Evolutionary conservation across 2,888 invertebrate species (phyloP), one percentile per base, ranked within the genome.

Genomic region (Synergus itoensis): DNA sequence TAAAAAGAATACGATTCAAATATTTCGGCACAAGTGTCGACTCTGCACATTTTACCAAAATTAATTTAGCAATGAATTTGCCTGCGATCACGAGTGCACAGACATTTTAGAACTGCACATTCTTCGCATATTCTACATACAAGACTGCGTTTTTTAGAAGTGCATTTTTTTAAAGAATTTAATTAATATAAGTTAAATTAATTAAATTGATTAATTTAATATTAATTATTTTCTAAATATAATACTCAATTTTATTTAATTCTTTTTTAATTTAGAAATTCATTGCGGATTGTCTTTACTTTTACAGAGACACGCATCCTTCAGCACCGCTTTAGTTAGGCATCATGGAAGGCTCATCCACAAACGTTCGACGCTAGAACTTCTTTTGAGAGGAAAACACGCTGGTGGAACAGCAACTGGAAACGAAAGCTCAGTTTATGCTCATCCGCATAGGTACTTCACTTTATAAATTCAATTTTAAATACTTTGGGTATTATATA

Each of bases 341-440:
- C 96, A 97, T 81, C 97, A 98, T 87, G 96, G 97, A 4, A 94
- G 97, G 81, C 94, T 96, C 85, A 95, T 96, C 83, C 99, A 98
- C 93, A 97, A 97, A 93, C 95, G 97, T 75, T 97, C 97, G 64
- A 99, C 99, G 0, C 93, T 98, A 79, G 98, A 98, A 92, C 96
- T 99, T 86, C 94, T 99, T 86, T 96, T 97, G 93, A 95, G 97
- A 80, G 98, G 97, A 0, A 96, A 97, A 89, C 93, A 96, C 88
- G 94, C 94, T 67, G 90, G 92, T 40, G 91, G 92, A 73, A 93
- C 92, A 87, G 92, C 93, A 88, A 92, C 93, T 16, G 93, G 94
- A 77, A 94, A 93, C 40, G 94, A 95, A 88, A 93, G 93, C 82
- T 92, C 94, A 28, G 94, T 94, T 43, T 96, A 96, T 89, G 95